Evolutionary conservation across 2,888 invertebrate species (phyloP).

Genomic region (Clanis bilineata): DNA sequence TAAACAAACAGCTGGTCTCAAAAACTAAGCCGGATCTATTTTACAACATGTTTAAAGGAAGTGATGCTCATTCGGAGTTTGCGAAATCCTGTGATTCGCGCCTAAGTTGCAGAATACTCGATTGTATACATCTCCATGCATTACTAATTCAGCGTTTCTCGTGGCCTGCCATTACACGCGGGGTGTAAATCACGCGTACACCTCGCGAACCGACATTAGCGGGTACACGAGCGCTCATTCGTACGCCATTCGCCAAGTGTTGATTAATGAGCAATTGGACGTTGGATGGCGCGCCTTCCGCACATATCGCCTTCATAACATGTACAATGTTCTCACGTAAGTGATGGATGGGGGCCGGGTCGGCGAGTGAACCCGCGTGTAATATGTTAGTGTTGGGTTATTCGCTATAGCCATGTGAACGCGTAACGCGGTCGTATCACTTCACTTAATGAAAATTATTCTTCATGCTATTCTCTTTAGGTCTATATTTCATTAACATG

Average conservation of each 20-base stretch:
- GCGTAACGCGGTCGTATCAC: too few relatives aligned
- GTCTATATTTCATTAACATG: too few relatives aligned
- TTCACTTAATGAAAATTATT: too few relatives aligned
- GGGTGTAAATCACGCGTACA: background rate
- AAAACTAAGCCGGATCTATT: too few relatives aligned
- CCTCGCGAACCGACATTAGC: background rate
- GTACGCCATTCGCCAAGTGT: constrained; percentile 23
- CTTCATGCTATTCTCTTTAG: too few relatives aligned
- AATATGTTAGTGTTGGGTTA: constrained; percentile 15
- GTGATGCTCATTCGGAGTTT: too few relatives aligned
- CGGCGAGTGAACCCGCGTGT: constrained; percentile 11
- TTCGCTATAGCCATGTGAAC: too few relatives aligned
- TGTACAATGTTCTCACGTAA: constrained; percentile 21
- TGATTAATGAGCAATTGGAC: constrained; percentile 61
- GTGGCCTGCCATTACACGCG: background rate
- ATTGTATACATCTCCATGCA: too few relatives aligned
- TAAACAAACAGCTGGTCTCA: too few relatives aligned
- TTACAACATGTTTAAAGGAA: too few relatives aligned
- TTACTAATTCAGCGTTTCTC: background rate
- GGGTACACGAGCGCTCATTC: background rate
- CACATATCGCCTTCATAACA: constrained; percentile 36
- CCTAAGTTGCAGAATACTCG: too few relatives aligned
- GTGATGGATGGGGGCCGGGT: constrained; percentile 25
- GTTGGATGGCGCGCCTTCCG: constrained; percentile 42
- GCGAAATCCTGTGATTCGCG: too few relatives aligned